These are phyloP conservation scores for Tetragonisca angustula DNA, from an alignment of 2,888 invertebrate species.

Conservation along the genomic window DNA sequence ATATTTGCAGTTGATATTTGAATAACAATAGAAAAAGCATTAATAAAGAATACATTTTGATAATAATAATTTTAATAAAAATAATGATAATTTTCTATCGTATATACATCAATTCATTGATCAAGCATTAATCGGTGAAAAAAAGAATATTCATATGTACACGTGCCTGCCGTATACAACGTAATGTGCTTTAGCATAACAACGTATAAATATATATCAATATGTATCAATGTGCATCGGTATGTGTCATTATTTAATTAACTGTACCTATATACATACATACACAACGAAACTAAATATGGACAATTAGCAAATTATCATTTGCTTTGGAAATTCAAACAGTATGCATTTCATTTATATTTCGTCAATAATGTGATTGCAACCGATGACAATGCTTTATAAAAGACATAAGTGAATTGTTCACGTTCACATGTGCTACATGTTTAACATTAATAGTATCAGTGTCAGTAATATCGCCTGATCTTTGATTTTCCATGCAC, in stretches of 20 bases:
- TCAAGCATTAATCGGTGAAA: background rate
- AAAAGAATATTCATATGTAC: background rate
- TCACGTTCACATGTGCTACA: background rate
- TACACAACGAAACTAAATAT: background rate
- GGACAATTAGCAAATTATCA: background rate
- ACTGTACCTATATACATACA: background rate
- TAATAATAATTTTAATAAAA: background rate
- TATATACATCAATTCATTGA: background rate
- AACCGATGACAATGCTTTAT: background rate
- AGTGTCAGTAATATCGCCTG: background rate
- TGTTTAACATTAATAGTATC: background rate
- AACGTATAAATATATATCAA: background rate
- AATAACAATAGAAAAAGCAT: background rate
- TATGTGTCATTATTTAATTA: background rate
- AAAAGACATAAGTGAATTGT: background rate
- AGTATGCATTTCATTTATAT: slow-evolving; percentile 1
- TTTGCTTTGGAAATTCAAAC: background rate
- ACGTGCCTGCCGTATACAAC: background rate
- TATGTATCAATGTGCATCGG: background rate
- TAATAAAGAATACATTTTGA: background rate
- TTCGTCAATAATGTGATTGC: background rate
- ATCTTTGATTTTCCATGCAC: background rate
- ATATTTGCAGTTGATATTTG: background rate
- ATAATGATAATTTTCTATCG: slow-evolving; percentile 1
- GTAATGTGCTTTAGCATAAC: background rate